Evolutionary conservation across 2,797 vertebrate species (phyloP), one percentile per base, ranked within the genome.

Genomic region (Centropyge bicolor): DNA sequence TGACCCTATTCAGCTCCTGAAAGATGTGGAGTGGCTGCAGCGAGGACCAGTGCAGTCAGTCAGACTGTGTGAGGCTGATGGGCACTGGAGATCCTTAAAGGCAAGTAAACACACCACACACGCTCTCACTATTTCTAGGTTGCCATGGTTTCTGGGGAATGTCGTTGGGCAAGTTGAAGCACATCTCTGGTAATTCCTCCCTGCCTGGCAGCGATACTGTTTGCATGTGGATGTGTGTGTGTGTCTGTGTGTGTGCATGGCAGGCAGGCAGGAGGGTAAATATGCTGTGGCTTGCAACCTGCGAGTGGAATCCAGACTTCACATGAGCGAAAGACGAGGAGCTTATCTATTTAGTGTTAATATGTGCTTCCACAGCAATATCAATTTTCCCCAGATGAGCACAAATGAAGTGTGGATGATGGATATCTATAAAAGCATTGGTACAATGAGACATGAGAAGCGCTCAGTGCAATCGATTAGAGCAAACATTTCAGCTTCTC

Each of bases 81-180:
- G 92, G 92, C 88, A 94, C 86, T 84, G 90, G 82, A 91, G 89
- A 91, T 87, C 88, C 86, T 90, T 87, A 80, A 82, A 92, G 84
- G 84, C 80, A 76, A 90, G 86, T 90, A 87, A 92, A 93, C 89
- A 92, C 90, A 86, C 76, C 71, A 69, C 81, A 88, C 89, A 85
- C 61, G 3, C 83, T 83, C 81, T 69, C 11, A 5, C 89, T 87
- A 86, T 92, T 90, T 90, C 84, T 78, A 78, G 81, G 93, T 95
- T 94, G 91, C 91, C 92, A 94, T 94, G 92, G 94, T 93, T 95
- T 92, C 93, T 78, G 83, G 91, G 91, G 93, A 95, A 95, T 95
- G 92, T 90, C 36, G 86, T 82, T 71, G 84, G 90, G 90, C 94
- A 87, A 91, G 94, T 92, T 88, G 85, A 88, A 93, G 88, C 92